Evolutionary conservation across 2,888 invertebrate species (phyloP).

Genomic region (Drosophila rubida): DNA sequence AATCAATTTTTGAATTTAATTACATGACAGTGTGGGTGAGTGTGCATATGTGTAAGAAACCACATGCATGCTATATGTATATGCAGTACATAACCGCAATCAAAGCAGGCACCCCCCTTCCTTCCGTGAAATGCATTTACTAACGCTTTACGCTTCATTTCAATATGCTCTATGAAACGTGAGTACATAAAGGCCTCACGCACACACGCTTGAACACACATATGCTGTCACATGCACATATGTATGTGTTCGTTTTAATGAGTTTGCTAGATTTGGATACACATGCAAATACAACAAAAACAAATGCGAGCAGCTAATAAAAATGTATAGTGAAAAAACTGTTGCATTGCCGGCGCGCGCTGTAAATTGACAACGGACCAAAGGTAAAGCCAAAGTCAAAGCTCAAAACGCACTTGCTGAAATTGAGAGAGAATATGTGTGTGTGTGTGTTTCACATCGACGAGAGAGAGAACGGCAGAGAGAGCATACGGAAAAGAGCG

Average conservation of each 20-base stretch:
- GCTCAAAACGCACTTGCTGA: constrained; percentile 24
- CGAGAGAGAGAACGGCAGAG: background rate
- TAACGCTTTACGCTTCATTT: constrained; percentile 34
- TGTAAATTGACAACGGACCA: constrained; percentile 48
- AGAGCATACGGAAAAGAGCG: constrained; percentile 28
- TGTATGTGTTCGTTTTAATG: constrained; percentile 42
- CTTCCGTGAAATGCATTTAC: constrained; percentile 28
- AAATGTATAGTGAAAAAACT: constrained; percentile 71
- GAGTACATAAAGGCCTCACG: constrained; percentile 4
- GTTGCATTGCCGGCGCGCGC: constrained; percentile 71
- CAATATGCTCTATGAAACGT: constrained; percentile 6
- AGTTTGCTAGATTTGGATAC: constrained; percentile 55
- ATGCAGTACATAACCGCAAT: constrained; percentile 20
- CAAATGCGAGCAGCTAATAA: constrained; percentile 55
- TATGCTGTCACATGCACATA: background rate
- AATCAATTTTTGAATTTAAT: constrained; percentile 48
- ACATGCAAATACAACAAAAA: constrained; percentile 27
- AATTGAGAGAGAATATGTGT: constrained; percentile 28
- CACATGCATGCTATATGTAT: background rate
- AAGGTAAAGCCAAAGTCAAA: constrained; percentile 21
- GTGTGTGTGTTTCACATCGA: constrained; percentile 7
- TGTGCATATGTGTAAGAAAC: background rate
- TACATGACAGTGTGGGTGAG: constrained; percentile 4
- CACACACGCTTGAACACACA: background rate
- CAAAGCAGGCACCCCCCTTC: constrained; percentile 1